A percentile compares a stretch with the other conserved stretches of the same genome.
Conservation (phyloP, 2,113 vertebrate genomes). For the Indicator indicator region DNA sequence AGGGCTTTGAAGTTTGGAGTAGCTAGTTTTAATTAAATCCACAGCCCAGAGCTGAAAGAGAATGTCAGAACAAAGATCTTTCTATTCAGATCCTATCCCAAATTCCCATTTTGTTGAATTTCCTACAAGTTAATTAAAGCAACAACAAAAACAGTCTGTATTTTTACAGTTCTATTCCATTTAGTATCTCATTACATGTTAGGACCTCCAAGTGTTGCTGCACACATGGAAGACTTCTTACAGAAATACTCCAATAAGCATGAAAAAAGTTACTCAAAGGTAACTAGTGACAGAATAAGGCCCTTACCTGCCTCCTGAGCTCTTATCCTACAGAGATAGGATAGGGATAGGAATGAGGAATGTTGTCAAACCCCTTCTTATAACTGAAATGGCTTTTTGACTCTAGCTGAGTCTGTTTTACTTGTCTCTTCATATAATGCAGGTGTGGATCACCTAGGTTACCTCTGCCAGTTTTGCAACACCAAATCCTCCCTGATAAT, state of each 20-base stretch:
- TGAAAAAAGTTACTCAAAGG: neutral
- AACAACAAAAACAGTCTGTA: neutral
- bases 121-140: neutral
- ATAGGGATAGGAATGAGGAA: neutral
- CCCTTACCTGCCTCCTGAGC: neutral
- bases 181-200: neutral
- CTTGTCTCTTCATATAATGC: neutral
- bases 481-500: neutral
- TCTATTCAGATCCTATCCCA: neutral
- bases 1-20: neutral
- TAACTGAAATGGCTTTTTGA: neutral
- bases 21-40: conserved; percentile 12
- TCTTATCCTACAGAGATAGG: neutral
- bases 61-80: neutral
- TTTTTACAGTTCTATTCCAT: neutral
- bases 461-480: neutral
- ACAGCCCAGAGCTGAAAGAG: neutral
- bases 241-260: neutral
- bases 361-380: neutral
- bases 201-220: neutral
- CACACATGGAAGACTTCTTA: neutral
- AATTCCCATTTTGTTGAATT: neutral
- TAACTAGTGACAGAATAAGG: neutral
- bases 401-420: neutral
- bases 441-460: neutral